phyloP scores from a whole-genome alignment of 2,888 invertebrate species.

The Caenorhabditis sp. region DNA sequence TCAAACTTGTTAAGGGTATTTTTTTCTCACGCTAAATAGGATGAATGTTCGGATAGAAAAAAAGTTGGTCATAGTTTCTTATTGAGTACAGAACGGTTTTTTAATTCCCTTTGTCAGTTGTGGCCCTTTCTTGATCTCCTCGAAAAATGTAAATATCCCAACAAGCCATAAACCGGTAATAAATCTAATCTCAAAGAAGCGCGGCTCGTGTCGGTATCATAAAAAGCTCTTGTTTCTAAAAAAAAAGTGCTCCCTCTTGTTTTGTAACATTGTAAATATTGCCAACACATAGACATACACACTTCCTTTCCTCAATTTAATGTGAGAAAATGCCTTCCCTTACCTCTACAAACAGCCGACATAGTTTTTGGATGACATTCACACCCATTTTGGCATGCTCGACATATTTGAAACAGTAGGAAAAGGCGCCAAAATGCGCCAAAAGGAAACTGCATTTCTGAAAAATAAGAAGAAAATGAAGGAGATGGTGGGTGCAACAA shows the following conservation, averaged over 20 bases:
- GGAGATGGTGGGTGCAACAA: not conserved
- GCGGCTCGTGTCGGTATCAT: not conserved
- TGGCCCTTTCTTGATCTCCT: too few species aligned
- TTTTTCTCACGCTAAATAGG: not conserved
- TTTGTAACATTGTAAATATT: not conserved
- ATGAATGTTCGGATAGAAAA: not conserved
- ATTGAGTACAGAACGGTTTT: too few species aligned
- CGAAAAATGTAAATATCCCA: not conserved
- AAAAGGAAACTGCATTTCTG: not conserved
- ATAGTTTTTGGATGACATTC: conserved; percentile 33
- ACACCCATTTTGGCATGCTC: conserved; percentile 45
- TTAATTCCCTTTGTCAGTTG: too few species aligned
- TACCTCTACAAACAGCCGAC: conserved; percentile 41
- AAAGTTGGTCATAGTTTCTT: too few species aligned
- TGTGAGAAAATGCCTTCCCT: not conserved
- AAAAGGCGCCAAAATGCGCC: not conserved
- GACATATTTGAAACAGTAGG: not conserved
- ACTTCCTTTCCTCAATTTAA: not conserved
- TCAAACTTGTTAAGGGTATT: not conserved
- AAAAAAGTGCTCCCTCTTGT: not conserved
- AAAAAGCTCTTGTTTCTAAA: not conserved
- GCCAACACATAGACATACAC: not conserved
- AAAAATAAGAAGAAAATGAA: not conserved
- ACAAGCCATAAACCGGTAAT: not conserved
- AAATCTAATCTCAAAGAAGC: not conserved